Conservation (phyloP, 2,113 vertebrate species). For the Benitochromis conjunctus region DNA sequence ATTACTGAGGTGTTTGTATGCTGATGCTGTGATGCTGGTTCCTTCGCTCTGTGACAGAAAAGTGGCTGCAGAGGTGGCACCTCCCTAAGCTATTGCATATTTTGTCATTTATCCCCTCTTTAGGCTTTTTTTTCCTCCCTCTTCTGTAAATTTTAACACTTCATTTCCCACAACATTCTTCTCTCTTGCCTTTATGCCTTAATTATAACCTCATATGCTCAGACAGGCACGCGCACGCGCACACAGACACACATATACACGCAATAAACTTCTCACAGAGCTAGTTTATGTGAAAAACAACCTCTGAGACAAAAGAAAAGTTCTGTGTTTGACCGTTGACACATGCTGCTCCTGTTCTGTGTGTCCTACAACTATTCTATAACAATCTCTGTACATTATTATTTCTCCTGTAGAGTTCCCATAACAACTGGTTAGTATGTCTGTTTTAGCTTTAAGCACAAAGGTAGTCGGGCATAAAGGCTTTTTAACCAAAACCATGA, state of each 20-base stretch:
- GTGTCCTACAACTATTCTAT: not conserved
- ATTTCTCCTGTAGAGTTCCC: not conserved
- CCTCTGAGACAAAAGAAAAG: not conserved
- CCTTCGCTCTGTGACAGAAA: constrained; percentile 24
- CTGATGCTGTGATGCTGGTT: constrained; percentile 63
- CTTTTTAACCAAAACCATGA: not conserved
- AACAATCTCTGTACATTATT: not conserved
- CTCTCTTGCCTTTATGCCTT: not conserved
- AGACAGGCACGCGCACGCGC: not conserved
- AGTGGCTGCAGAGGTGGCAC: constrained; percentile 46
- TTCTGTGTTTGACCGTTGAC: constrained; percentile 11
- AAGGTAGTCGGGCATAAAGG: not conserved
- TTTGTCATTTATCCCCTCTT: constrained; percentile 49
- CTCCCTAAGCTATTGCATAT: constrained; percentile 46
- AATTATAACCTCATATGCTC: not conserved
- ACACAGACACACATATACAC: constrained; percentile 28
- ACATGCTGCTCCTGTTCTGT: not conserved
- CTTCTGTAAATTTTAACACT: constrained; percentile 12
- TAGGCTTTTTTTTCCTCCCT: not conserved
- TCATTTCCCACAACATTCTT: not conserved
- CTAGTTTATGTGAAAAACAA: not conserved
- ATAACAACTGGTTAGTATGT: not conserved
- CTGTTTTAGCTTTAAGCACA: not conserved
- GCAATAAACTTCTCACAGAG: not conserved
- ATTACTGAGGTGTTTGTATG: constrained; percentile 73